phyloP scores from a whole-genome alignment of 2,888 invertebrate species.

The Dynastes maya region DNA sequence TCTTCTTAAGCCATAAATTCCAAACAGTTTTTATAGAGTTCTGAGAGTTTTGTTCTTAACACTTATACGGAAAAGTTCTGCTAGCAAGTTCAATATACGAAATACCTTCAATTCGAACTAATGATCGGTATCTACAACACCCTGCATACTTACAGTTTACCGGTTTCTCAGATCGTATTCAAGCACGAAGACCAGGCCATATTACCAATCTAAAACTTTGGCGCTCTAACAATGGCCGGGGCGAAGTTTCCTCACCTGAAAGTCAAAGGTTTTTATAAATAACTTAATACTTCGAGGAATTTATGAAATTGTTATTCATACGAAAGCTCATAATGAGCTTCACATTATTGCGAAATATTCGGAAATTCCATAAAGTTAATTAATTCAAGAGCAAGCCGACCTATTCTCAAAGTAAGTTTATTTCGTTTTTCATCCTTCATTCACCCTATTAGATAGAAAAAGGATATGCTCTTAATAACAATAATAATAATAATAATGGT shows the following conservation, averaged over 20 bases:
- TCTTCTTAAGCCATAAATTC: no score
- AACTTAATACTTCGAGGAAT: constrained; percentile 25
- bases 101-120: neutral
- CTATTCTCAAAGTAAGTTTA: no score
- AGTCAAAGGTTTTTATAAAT: constrained; percentile 30
- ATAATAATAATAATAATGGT: no score
- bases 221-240: constrained; percentile 19
- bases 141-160: neutral
- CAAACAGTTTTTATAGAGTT: no score
- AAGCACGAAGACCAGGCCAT: constrained; percentile 4
- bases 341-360: no score
- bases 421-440: no score
- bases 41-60: no score
- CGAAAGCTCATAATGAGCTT: constrained; percentile 11
- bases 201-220: constrained; percentile 6
- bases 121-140: neutral
- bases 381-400: no score
- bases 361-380: no score
- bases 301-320: constrained; percentile 23
- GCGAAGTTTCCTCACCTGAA: constrained; percentile 6
- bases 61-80: neutral
- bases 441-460: no score
- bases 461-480: no score
- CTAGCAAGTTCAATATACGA: neutral
- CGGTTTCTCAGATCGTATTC: constrained; percentile 13